These are phyloP conservation scores for Halichoeres trimaculatus DNA, from an alignment of 2,113 vertebrate species.

Conservation along the genomic window DNA sequence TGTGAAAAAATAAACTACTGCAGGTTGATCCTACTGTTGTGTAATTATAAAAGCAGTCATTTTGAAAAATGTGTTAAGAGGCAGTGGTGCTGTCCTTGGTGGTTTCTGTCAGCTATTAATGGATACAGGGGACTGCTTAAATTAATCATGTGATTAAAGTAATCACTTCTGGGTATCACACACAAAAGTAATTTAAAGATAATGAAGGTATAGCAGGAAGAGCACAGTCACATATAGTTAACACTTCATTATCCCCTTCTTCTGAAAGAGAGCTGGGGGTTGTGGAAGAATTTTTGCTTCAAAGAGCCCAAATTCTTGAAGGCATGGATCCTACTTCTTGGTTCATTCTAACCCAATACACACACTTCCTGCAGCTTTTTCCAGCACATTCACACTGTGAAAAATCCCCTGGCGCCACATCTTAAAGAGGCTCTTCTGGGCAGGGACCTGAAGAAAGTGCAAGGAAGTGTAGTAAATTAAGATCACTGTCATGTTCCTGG, in stretches of 20 bases:
- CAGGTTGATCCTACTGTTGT: conserved; percentile 22
- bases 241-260: not conserved
- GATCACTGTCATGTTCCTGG: conserved; percentile 63
- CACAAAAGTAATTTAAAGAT: conserved; percentile 11
- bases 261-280: not conserved
- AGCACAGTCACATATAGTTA: not conserved
- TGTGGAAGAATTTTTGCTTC: not conserved
- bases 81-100: conserved; percentile 16
- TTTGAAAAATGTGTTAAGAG: conserved; percentile 30
- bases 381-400: conserved; percentile 31
- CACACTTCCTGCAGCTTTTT: conserved; percentile 36
- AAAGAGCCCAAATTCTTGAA: conserved; percentile 22
- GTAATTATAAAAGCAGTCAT: conserved; percentile 24
- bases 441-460: conserved; percentile 38
- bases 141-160: conserved; percentile 38
- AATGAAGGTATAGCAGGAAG: not conserved
- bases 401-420: conserved; percentile 35
- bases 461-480: conserved; percentile 51
- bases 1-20: conserved; percentile 26
- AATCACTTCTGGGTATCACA: conserved; percentile 11
- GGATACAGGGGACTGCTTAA: conserved; percentile 16
- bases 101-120: conserved; percentile 35
- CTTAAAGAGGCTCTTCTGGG: conserved; percentile 38
- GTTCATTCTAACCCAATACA: conserved; percentile 36
- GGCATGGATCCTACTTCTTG: conserved; percentile 17